Conservation (phyloP, 2,888 invertebrate genomes). For the Rhopalosiphum nymphaeae region DNA sequence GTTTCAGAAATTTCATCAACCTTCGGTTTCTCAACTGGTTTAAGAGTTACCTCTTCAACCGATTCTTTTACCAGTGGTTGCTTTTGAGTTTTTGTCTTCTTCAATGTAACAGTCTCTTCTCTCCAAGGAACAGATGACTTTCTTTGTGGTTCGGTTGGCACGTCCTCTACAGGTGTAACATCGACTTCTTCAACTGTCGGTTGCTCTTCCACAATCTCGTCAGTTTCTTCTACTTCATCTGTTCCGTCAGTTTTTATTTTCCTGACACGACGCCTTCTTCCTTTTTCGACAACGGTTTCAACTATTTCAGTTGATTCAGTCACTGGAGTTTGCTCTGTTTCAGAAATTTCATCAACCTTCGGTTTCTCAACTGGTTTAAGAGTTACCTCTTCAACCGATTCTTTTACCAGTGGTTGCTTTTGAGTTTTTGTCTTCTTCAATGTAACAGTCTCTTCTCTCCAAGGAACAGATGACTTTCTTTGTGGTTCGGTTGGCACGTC, state of each 20-base stretch:
- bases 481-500: not conserved
- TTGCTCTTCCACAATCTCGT: not conserved
- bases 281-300: not conserved
- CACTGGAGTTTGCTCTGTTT: not conserved
- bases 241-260: not conserved
- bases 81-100: too few relatives aligned
- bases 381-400: conserved; percentile 67
- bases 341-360: accelerated
- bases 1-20: too few relatives aligned
- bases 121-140: conserved; percentile 69
- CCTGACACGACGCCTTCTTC: not conserved
- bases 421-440: conserved; percentile 69
- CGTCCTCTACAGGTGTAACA: not conserved
- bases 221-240: not conserved
- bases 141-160: not conserved
- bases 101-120: conserved; percentile 68
- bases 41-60: too few relatives aligned
- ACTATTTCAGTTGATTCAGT: not conserved
- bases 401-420: conserved; percentile 70
- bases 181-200: not conserved
- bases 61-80: too few relatives aligned
- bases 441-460: conserved; percentile 70
- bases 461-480: conserved; percentile 68
- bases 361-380: not conserved
- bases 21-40: too few relatives aligned